These are phyloP conservation scores for Cnemophilus loriae DNA, from an alignment of 2,113 vertebrate genomes.

Conservation along the genomic window DNA sequence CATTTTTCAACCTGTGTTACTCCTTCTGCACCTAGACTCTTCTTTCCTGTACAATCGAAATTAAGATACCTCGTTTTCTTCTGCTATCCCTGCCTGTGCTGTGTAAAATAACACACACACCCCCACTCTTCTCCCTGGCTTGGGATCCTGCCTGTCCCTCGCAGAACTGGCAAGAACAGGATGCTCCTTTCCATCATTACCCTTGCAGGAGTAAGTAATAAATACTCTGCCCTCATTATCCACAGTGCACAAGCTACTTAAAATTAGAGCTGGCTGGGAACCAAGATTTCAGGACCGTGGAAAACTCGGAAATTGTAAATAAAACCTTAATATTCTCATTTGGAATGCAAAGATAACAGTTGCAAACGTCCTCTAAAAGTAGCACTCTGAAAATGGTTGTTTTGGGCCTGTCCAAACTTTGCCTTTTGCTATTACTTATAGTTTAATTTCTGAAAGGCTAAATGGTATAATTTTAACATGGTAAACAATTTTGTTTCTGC, in stretches of 20 bases:
- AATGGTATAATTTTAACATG: neutral
- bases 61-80: neutral
- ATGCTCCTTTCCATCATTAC: neutral
- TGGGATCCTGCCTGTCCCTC: neutral
- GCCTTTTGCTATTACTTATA: neutral
- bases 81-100: neutral
- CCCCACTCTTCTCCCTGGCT: neutral
- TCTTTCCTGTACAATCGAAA: neutral
- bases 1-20: neutral
- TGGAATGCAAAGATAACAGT: neutral
- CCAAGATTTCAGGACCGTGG: neutral
- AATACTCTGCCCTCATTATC: neutral
- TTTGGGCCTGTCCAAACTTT: neutral
- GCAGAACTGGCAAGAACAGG: neutral
- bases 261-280: neutral
- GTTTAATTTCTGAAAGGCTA: neutral
- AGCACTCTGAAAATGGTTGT: neutral
- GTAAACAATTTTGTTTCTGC: conserved; percentile 18
- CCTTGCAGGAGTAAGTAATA: neutral
- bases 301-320: conserved; percentile 7
- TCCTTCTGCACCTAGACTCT: neutral
- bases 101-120: neutral
- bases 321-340: conserved; percentile 11
- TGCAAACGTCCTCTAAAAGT: neutral
- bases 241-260: neutral